phyloP scores from a whole-genome alignment of 2,888 invertebrate species.

The Nemotelus nigrinus region DNA sequence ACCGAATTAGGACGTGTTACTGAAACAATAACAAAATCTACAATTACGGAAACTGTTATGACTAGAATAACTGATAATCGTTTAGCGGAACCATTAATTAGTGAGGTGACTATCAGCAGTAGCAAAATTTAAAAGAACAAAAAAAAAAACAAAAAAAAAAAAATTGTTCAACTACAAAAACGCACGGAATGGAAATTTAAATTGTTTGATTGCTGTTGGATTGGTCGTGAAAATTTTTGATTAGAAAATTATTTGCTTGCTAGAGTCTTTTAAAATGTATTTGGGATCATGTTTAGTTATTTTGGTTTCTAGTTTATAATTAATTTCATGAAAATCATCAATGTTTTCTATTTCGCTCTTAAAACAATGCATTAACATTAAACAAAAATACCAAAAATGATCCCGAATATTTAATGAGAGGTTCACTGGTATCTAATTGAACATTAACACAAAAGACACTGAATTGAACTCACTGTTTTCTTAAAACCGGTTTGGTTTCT shows the following conservation, averaged over 20 bases:
- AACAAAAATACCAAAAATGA: too few relatives aligned
- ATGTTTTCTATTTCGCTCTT: too few relatives aligned
- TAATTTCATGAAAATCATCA: too few relatives aligned
- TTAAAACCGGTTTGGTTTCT: too few relatives aligned
- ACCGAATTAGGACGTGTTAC: slow-evolving; percentile 87
- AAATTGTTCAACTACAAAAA: not conserved
- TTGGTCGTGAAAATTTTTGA: not conserved
- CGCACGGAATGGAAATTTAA: not conserved
- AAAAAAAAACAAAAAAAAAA: not conserved
- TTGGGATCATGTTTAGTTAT: not conserved
- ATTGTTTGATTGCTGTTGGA: too few relatives aligned
- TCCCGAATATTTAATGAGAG: too few relatives aligned
- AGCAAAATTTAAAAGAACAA: slow-evolving; percentile 33
- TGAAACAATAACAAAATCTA: slow-evolving; percentile 95
- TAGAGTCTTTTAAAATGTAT: not conserved
- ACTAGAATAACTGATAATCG: slow-evolving; percentile 94
- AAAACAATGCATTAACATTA: too few relatives aligned
- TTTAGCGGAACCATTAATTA: slow-evolving; percentile 84
- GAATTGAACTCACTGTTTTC: too few relatives aligned
- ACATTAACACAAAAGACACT: too few relatives aligned
- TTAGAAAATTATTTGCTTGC: slow-evolving; percentile 1
- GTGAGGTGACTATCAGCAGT: slow-evolving; percentile 78
- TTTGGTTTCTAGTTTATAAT: too few relatives aligned
- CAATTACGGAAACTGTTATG: slow-evolving; percentile 94
- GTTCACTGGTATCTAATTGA: too few relatives aligned